phyloP scores from a whole-genome alignment of 1,140 invertebrate species.

The Parasteatoda tepidariorum region DNA sequence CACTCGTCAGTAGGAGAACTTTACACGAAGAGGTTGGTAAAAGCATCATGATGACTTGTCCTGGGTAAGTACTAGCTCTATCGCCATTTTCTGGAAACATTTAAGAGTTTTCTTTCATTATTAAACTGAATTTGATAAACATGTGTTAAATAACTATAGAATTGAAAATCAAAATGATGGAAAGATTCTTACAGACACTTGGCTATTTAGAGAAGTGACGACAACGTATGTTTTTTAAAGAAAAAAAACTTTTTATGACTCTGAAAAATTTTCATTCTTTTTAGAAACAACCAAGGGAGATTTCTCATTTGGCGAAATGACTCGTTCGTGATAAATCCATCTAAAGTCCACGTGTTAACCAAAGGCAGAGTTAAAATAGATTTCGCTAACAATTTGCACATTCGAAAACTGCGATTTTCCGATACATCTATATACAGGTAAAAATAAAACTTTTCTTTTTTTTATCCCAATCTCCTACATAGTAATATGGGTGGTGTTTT shows the following conservation, averaged over 20 bases:
- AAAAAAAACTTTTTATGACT: too few relatives aligned
- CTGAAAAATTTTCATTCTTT: background rate
- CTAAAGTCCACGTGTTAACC: conserved; percentile 28
- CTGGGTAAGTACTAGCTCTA: too few relatives aligned
- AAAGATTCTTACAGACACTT: too few relatives aligned
- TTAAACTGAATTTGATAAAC: too few relatives aligned
- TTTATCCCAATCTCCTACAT: background rate
- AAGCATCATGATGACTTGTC: conserved; percentile 38
- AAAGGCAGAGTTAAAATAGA: conserved; percentile 59
- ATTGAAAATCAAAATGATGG: too few relatives aligned
- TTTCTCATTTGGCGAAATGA: conserved; percentile 47
- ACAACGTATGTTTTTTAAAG: too few relatives aligned
- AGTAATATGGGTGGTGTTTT: too few relatives aligned
- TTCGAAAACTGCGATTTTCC: conserved; percentile 18
- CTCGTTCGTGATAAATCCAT: conserved; percentile 46
- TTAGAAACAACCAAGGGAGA: conserved; percentile 18
- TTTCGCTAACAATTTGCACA: conserved; percentile 41
- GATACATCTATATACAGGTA: conserved; percentile 51
- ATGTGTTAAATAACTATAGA: too few relatives aligned
- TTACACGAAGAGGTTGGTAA: conserved; percentile 27
- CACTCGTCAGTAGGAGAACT: conserved; percentile 4
- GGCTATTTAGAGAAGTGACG: too few relatives aligned
- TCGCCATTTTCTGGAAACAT: too few relatives aligned
- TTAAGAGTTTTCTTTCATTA: too few relatives aligned
- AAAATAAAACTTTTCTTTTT: background rate